Evolutionary conservation across 2,113 vertebrate genomes (phyloP).

Genomic region (Steatornis caripensis): DNA sequence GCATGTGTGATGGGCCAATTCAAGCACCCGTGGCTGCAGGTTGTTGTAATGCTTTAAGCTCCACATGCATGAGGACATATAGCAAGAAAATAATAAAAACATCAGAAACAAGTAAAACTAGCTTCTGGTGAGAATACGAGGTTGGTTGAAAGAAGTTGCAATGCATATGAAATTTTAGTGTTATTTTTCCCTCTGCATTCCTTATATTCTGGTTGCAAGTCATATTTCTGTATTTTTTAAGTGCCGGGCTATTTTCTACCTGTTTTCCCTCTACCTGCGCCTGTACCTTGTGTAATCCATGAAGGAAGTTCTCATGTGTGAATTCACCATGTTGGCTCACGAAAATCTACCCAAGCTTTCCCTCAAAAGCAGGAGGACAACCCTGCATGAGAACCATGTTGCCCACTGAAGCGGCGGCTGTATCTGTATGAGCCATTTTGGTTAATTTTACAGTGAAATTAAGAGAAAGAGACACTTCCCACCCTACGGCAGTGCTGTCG

Average conservation of each 20-base stretch:
- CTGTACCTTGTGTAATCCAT: not conserved
- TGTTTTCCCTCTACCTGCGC: not conserved
- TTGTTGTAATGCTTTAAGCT: not conserved
- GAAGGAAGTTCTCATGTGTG: not conserved
- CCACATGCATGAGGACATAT: accelerated
- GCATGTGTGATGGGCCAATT: not conserved
- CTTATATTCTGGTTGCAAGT: not conserved
- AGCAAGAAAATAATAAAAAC: not conserved
- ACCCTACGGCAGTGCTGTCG: not conserved
- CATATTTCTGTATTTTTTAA: not conserved
- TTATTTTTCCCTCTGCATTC: not conserved
- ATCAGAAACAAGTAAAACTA: not conserved
- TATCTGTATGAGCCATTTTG: not conserved
- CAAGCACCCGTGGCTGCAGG: not conserved
- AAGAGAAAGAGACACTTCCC: not conserved
- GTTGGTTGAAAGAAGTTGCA: not conserved
- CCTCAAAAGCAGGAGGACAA: not conserved
- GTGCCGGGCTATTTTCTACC: not conserved
- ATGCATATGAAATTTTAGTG: not conserved
- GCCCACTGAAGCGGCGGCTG: not conserved
- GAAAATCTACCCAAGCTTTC: not conserved
- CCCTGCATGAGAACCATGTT: not conserved
- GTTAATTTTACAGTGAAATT: not conserved
- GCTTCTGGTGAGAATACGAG: not conserved
- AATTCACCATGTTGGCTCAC: not conserved